These are phyloP conservation scores for Prionailurus viverrinus DNA, from an alignment of 2,113 vertebrate genomes.

Conservation along the genomic window DNA sequence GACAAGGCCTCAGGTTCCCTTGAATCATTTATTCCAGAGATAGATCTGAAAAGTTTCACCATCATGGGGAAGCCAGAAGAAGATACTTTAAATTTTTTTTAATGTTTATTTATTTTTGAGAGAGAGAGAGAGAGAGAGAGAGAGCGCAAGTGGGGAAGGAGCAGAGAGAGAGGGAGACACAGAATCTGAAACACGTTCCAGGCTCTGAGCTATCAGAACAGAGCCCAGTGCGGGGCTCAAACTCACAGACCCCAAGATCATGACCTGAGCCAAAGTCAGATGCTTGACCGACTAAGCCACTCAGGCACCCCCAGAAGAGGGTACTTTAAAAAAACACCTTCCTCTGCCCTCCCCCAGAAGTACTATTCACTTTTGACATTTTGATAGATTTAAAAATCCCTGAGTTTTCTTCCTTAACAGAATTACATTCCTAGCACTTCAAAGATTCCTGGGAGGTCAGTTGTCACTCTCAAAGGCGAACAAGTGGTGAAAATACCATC, in stretches of 20 bases:
- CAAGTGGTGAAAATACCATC: slow-evolving; percentile 73
- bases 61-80: not conserved
- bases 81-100: not conserved
- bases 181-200: no score
- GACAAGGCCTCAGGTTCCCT: not conserved
- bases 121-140: no score
- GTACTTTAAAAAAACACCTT: not conserved
- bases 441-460: slow-evolving; percentile 83
- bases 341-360: not conserved
- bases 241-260: no score
- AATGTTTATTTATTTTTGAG: no score
- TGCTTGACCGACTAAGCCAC: no score
- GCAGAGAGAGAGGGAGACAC: no score
- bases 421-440: slow-evolving; percentile 81
- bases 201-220: no score
- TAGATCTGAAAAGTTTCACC: slow-evolving; percentile 35
- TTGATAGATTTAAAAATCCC: slow-evolving; percentile 56
- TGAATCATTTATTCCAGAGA: slow-evolving; percentile 62
- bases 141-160: no score
- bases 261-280: no score
- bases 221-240: no score
- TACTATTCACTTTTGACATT: slow-evolving; percentile 58
- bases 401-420: slow-evolving; percentile 57
- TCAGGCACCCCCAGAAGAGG: not conserved
- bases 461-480: slow-evolving; percentile 59